Evolutionary conservation across 2,888 invertebrate species (phyloP), one percentile per base, ranked within the genome.

Genomic region (Cosmia trapezina): DNA sequence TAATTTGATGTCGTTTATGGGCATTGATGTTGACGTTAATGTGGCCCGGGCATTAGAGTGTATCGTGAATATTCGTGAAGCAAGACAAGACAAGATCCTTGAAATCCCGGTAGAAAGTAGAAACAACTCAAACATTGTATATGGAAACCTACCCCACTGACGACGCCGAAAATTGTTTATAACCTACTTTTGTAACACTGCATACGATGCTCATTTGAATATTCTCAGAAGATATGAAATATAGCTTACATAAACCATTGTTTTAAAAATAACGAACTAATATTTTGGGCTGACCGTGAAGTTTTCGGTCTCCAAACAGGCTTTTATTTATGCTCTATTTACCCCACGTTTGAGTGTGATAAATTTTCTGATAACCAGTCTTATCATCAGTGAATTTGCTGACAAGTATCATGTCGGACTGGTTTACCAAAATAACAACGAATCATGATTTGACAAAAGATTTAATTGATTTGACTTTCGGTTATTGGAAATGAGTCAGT

Each of bases 191-290:
- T 51, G 9, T n/a, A 54, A 41, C 43, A 51, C 14, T 59, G 54
- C 66, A 71, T 63, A 51, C 43, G 43, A 37, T 56, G 28, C 56
- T 64, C 51, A 70, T 69, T 76, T 78, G 37, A 81, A 76, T 81
- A 76, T 81, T 70, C 78, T 78, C n/a, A 49, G 77, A 76, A 76
- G 14, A 57, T 57, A 65, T 61, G 47, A 76, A 57, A 53, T 12
- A 59, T 33, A 8, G 11, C 17, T 76, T 51, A 28, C 68, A 22
- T 62, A 65, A 78, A 53, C 70, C 43, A 65, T 62, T 57, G 61
- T 65, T 64, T 28, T 28, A 28, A 28, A 28, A 28, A 28, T 28
- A 28, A 37, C 41, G 22, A 45, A 51, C 28, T n/a, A 4, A 37
- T 75, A 45, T 61, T 69, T 61, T 33, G 5, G 5, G 7, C 9